Evolutionary conservation across 2,888 invertebrate species (phyloP).

Genomic region (Podotricha telesiphe): DNA sequence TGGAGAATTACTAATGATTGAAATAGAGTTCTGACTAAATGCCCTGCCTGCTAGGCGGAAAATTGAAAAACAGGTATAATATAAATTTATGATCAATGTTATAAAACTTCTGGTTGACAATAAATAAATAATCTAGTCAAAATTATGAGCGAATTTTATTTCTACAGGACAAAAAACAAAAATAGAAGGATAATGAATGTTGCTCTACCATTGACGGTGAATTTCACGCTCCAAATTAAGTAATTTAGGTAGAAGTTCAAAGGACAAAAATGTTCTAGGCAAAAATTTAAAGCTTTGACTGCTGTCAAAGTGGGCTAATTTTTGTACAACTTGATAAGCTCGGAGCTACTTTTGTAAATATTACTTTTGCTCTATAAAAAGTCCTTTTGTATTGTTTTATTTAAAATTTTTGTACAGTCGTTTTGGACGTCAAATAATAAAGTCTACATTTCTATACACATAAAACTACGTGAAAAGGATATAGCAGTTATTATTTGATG

Average conservation of each 20-base stretch:
- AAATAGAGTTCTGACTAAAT: too few relatives aligned
- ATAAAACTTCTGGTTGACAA: too few relatives aligned
- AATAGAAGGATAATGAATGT: slow-evolving; percentile 26
- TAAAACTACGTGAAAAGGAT: neutral
- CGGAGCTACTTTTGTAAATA: neutral
- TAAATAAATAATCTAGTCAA: too few relatives aligned
- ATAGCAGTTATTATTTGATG: neutral
- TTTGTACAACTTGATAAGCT: slow-evolving; percentile 1
- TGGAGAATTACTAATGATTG: too few relatives aligned
- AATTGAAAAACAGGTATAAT: too few relatives aligned
- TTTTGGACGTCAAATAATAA: neutral
- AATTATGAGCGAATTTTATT: too few relatives aligned
- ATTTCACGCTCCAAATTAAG: slow-evolving; percentile 23
- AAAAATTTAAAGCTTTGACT: neutral
- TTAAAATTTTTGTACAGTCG: slow-evolving; percentile 9
- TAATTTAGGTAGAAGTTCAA: slow-evolving; percentile 24
- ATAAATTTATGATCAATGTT: too few relatives aligned
- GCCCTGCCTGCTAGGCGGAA: too few relatives aligned
- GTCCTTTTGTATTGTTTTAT: neutral
- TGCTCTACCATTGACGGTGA: neutral
- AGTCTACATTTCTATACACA: neutral
- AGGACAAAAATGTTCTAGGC: neutral
- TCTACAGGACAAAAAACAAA: neutral
- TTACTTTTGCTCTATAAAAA: slow-evolving; percentile 11
- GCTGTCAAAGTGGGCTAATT: slow-evolving; percentile 19